phyloP scores from a whole-genome alignment of 2,113 vertebrate genomes.

The Petromus typicus region DNA sequence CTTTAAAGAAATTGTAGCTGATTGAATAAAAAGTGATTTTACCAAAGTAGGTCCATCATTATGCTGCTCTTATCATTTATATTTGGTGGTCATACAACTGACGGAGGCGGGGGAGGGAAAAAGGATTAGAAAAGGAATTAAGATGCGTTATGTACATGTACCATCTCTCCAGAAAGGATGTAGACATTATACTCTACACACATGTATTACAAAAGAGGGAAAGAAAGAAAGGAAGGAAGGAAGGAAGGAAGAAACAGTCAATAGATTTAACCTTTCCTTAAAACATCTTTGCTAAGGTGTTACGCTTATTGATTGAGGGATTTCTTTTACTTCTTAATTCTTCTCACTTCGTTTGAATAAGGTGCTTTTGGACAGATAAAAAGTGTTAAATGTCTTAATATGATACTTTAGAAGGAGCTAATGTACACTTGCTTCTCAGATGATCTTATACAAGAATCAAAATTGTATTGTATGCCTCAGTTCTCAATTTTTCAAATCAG shows the following conservation, averaged over 20 bases:
- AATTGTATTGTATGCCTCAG: not conserved
- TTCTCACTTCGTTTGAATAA: slow-evolving; percentile 58
- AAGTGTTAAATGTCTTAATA: not conserved
- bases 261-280: slow-evolving; percentile 26
- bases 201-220: not conserved
- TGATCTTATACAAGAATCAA: not conserved
- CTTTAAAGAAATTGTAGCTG: not conserved
- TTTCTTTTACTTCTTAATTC: slow-evolving; percentile 53
- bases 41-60: not conserved
- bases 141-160: not conserved
- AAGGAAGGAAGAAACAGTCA: not conserved
- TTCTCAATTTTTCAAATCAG: not conserved
- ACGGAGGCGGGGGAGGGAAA: not conserved
- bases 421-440: not conserved
- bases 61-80: not conserved
- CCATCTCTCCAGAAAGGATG: not conserved
- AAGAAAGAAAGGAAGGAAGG: not conserved
- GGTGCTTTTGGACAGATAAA: not conserved
- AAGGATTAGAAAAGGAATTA: not conserved
- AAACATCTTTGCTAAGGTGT: slow-evolving; percentile 42
- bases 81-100: not conserved
- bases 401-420: not conserved
- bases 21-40: not conserved
- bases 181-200: not conserved
- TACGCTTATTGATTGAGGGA: slow-evolving; percentile 32